Base-by-base conservation (phyloP, 2,888 invertebrate genomes). In the Eurois occulta region DNA sequence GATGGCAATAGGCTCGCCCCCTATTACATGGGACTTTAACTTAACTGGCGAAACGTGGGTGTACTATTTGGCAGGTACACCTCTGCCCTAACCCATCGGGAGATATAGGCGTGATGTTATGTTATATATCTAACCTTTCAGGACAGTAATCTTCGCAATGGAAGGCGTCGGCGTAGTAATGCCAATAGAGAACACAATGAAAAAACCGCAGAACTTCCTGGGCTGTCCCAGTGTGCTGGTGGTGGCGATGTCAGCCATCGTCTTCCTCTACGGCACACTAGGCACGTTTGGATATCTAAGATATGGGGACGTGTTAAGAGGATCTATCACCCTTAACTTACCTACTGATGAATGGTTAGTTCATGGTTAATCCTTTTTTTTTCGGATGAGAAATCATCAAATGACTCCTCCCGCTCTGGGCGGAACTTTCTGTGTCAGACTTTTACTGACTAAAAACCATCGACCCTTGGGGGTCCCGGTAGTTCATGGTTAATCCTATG, bases 141-240 rank as follows among this genome's bases (percentile, higher is more conserved):
- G 99, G 43, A 99, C 99, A 0, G 99, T 99, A 0, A 98, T 99
- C 87, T 99, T 99, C 93, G 99, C 99, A 55, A 99, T 99, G 97
- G 99, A 99, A 96, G 99, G 99, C 64, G 99, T 99, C 82, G 98
- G 98, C 62, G 98, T 98, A 67, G 98, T 99, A 3, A 98, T 99
- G 97, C 99, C 99, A 0, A 97, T 99, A 32, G 99, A 99, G 93
- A 99, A 99, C 92, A 98, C 98, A 1, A 99, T 99, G 99, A 97
- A 97, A 88, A 98, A 98, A 75, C 99, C 99, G 0, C 97, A 98
- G 77, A 97, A 98, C 79, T 98, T 98, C 89, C 97, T 99, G 66
- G 98, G 98, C 13, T 98, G 97, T 85, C 98, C 98, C 0, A 98
- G 99, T 48, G 99, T 99, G 0, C 96, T 99, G 2, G 98, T 99